Base-by-base conservation (phyloP, 2,888 invertebrate genomes). In the Volucella bombylans region DNA sequence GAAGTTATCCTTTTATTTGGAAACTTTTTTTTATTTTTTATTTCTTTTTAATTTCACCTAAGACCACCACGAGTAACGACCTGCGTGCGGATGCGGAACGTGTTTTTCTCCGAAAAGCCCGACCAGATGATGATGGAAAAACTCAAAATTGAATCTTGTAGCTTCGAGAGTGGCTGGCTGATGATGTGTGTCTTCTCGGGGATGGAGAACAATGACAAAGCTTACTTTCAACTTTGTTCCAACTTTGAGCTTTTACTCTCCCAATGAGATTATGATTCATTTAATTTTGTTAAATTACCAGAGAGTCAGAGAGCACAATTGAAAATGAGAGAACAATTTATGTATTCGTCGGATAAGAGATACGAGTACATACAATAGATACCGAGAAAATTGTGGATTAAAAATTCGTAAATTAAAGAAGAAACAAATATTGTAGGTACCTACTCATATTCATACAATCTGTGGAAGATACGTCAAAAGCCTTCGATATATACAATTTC, bases 41-140 rank as follows among this genome's bases (percentile, higher is more conserved):
- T 50, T 57, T 80, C 61, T 62, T 43, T 69, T 54, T 11, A 57
- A 71, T 64, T 80, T 39, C 38, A 74, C 38, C 71, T 59, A 61
- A 79, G 78, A 64, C 77, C 59, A 77, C 72, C 72, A 71, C 81
- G 76, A 72, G 39, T 45, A 47, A 73, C 68, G 59, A 85, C 85
- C 31, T 85, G 71, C 68, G 81, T 81, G 68, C 85, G 85, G 81
- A 80, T 85, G 85, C 71, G 72, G 65, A 80, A 76, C 67, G 71
- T 71, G 62, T 76, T 71, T 72, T 80, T 80, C 81, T 81, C 72
- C 85, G 62, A 64, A 76, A 82, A 68, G 68, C 65, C 47, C 78
- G 78, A 82, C 82, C 82, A 82, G 82, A 82, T 82, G 82, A 73
- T 78, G 77, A 73, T 79, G 78, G 31, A 68, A 73, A 78, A 81